A percentile compares a stretch with the other conserved stretches of the same genome.
phyloP scores from a whole-genome alignment of 2,888 invertebrate genomes.

The Leptinotarsa peninsularis region DNA sequence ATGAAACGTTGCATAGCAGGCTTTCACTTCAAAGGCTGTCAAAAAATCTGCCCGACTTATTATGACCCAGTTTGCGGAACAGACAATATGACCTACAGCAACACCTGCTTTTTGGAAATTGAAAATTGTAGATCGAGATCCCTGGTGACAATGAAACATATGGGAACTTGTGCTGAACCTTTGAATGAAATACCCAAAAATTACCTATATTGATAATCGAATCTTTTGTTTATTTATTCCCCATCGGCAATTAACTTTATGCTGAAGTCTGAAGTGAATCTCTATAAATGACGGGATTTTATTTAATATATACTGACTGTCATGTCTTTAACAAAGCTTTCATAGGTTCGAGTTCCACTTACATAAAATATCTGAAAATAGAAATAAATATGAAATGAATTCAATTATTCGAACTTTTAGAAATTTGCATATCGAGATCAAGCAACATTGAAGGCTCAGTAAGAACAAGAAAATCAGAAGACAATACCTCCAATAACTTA shows the following conservation, averaged over 20 bases:
- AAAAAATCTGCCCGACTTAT: slow-evolving; percentile 86
- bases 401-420: not conserved
- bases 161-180: slow-evolving; percentile 88
- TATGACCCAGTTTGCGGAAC: slow-evolving; percentile 95
- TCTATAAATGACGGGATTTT: too few species aligned
- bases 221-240: not conserved
- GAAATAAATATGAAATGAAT: not conserved
- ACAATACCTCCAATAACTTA: too few species aligned
- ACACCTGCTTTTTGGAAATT: slow-evolving; percentile 91
- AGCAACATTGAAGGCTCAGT: too few species aligned
- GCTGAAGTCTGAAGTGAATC: not conserved
- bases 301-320: not conserved
- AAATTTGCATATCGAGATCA: too few species aligned
- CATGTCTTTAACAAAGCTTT: not conserved
- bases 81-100: slow-evolving; percentile 92
- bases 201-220: slow-evolving; percentile 79
- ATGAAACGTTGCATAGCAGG: slow-evolving; percentile 87
- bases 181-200: slow-evolving; percentile 87
- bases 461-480: too few species aligned
- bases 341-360: not conserved
- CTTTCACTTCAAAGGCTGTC: slow-evolving; percentile 88
- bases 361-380: not conserved
- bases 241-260: not conserved
- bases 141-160: slow-evolving; percentile 80
- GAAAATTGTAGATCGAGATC: slow-evolving; percentile 90